Conservation (phyloP, 2,113 vertebrate genomes). For the Dipodomys stephensi region DNA sequence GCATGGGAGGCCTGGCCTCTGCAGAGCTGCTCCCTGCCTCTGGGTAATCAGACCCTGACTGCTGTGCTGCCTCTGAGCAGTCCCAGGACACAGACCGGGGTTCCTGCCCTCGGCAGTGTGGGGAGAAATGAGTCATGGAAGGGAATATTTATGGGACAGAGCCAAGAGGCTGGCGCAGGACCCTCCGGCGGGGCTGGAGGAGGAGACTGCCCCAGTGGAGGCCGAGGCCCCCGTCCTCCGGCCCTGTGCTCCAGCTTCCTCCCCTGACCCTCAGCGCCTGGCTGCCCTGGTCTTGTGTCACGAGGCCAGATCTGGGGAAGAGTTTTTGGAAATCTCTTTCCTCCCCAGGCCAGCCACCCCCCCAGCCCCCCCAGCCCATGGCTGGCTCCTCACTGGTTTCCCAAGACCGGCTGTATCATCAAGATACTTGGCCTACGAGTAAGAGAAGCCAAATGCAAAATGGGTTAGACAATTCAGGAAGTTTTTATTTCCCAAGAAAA, state of each 20-base stretch:
- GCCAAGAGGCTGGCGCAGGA: not conserved
- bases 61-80: not conserved
- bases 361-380: no score
- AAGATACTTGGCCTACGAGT: not conserved
- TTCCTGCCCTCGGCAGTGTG: not conserved
- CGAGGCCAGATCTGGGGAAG: not conserved
- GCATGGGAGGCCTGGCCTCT: not conserved
- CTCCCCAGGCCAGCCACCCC: not conserved
- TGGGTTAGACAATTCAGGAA: not conserved
- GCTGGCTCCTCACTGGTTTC: not conserved
- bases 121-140: not conserved
- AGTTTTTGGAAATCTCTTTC: slow-evolving; percentile 41
- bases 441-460: slow-evolving; percentile 23
- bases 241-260: no score
- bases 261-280: no score
- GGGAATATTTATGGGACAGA: not conserved
- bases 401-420: not conserved
- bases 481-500: slow-evolving; percentile 51
- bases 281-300: not conserved
- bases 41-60: not conserved
- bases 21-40: not conserved
- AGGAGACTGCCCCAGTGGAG: not conserved
- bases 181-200: not conserved
- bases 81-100: not conserved
- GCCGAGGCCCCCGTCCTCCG: not conserved